A percentile compares a stretch with the other conserved stretches of the same genome.
Evolutionary conservation across 37 sponge, comb jelly and placozoan species (phyloP).

Genomic region (Haliclona indistincta): DNA sequence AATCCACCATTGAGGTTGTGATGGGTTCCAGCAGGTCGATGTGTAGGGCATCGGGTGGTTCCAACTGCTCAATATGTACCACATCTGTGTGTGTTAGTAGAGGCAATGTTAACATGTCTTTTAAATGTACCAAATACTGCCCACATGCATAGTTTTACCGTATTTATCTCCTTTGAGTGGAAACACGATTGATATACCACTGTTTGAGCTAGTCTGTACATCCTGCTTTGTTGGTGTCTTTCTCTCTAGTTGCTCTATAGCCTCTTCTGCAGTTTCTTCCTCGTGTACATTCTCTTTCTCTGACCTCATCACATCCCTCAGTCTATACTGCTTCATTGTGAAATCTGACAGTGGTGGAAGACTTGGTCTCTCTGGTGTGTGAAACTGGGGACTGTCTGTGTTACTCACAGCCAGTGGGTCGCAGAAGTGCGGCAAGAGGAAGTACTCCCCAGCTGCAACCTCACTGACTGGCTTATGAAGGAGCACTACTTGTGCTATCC

Average conservation of each 20-base stretch:
- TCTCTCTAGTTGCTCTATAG: too few relatives aligned
- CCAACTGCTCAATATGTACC: conserved; percentile 4
- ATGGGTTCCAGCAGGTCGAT: too few relatives aligned
- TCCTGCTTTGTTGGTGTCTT: too few relatives aligned
- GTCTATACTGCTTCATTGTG: not conserved
- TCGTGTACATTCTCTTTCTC: not conserved
- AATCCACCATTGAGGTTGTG: too few relatives aligned
- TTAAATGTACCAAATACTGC: too few relatives aligned
- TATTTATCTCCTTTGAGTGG: too few relatives aligned
- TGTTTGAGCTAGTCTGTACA: too few relatives aligned
- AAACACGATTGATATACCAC: too few relatives aligned
- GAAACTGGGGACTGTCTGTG: not conserved
- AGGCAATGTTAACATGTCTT: too few relatives aligned
- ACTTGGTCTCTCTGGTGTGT: not conserved
- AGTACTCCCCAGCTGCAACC: conserved; percentile 19
- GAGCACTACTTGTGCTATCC: conserved; percentile 32
- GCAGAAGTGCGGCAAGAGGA: conserved; percentile 19
- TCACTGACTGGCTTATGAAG: not conserved
- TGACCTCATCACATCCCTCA: not conserved
- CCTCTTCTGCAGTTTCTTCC: too few relatives aligned
- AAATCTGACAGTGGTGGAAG: not conserved
- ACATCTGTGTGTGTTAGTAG: too few relatives aligned
- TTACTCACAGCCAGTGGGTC: not conserved
- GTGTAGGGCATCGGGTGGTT: not conserved
- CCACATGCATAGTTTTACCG: too few relatives aligned